Evolutionary conservation across 2,888 invertebrate species (phyloP), one percentile per base, ranked within the genome.

Genomic region (Sesamia inferens): DNA sequence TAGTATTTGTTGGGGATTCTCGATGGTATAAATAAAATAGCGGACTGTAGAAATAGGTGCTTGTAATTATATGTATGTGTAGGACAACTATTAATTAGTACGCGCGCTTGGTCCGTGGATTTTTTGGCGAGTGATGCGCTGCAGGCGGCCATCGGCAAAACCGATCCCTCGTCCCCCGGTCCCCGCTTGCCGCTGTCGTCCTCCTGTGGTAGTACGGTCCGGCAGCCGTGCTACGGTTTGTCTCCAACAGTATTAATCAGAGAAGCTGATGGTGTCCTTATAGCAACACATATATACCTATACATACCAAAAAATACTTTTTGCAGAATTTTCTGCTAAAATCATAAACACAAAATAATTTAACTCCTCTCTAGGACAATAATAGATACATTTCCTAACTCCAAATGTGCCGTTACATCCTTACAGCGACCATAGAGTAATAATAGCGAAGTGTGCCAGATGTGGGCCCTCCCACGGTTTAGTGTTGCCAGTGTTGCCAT

Each of bases 391-490:
- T 66, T 71, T 74, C 68, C 72, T 80, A 79, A 78, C 73, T 82
- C 61, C 64, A 75, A 85, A 81, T 65, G 68, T 73, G 66, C 82
- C 80, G 84, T 85, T 85, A 85, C 74, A 65, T 81, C 71, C 76
- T 81, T 79, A 76, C 74, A 63, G 74, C 71, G 42, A 62, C 76
- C 72, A 80, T 78, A 79, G 70, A 78, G 77, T 87, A 86, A 86
- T 87, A 87, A 86, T 86, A 87, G 82, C 74, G 22, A 74, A 74
- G 64, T 72, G 67, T 48, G 70, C 87, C 90, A 90, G 88, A 90
- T 90, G 90, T 90, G 85, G 65, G 81, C 84, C 89, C 91, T 91
- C 91, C 91, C 91, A 91, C 90, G 88, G 83, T 83, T 85, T 75
- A 85, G 84, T 83, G 58, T 59, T 70, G 70, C 31, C 31, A 44